phyloP scores from a whole-genome alignment of 1,140 invertebrate genomes.

The Sitodiplosis mosellana region DNA sequence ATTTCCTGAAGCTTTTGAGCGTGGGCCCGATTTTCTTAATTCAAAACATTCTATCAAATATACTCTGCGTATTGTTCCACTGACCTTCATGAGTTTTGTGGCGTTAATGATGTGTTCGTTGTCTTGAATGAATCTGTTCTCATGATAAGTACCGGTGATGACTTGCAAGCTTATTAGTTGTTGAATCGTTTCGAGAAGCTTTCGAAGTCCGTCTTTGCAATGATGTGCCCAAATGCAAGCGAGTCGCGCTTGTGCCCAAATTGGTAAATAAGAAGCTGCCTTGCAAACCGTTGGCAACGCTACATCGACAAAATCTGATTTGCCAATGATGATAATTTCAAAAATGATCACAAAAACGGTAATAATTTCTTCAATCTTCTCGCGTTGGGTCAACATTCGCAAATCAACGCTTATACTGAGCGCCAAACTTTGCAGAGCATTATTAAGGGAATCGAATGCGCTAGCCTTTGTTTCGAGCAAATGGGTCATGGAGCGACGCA shows the following conservation, averaged over 20 bases:
- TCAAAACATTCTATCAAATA: too few relatives aligned
- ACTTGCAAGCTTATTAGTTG: constrained; percentile 71
- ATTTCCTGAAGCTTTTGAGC: too few relatives aligned
- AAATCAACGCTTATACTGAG: constrained; percentile 57
- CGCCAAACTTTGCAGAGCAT: constrained; percentile 54
- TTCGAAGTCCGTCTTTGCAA: constrained; percentile 45
- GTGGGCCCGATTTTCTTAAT: too few relatives aligned
- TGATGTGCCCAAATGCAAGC: constrained; percentile 60
- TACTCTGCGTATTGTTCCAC: too few relatives aligned
- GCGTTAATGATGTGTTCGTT: constrained; percentile 60
- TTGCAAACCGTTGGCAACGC: constrained; percentile 66
- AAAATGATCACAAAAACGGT: constrained; percentile 76
- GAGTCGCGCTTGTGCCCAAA: constrained; percentile 58
- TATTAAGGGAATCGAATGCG: constrained; percentile 54
- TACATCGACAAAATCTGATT: constrained; percentile 57
- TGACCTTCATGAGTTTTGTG: constrained; percentile 64
- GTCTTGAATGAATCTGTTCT: constrained; percentile 60
- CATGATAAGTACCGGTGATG: constrained; percentile 53
- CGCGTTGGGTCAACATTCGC: constrained; percentile 33
- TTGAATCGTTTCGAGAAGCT: constrained; percentile 62
- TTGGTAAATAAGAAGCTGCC: constrained; percentile 49
- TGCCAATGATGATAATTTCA: constrained; percentile 65
- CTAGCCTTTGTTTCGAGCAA: constrained; percentile 26
- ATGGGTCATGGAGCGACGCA: constrained; percentile 41
- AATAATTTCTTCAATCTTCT: constrained; percentile 33